These are phyloP conservation scores for Priocnemis perturbator DNA, from an alignment of 2,888 invertebrate genomes.

Conservation along the genomic window DNA sequence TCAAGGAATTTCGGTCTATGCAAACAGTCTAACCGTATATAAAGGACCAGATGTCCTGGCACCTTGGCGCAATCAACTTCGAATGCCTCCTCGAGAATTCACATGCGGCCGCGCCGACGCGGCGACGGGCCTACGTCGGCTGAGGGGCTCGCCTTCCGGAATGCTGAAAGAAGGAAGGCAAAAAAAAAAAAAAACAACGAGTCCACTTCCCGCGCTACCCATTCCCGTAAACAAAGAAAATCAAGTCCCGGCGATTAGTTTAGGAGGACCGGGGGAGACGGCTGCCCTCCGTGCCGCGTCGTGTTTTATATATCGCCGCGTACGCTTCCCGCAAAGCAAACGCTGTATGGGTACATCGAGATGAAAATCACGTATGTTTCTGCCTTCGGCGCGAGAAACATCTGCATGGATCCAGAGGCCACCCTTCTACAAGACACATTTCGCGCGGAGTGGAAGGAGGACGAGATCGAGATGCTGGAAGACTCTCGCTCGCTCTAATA, in stretches of 20 bases:
- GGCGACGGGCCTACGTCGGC: not conserved
- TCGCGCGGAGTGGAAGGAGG: conserved; percentile 6
- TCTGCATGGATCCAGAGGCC: conserved; percentile 21
- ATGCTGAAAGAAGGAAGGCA: not conserved
- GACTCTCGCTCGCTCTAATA: too few relatives aligned
- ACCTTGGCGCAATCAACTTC: conserved; percentile 57
- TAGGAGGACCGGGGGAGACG: not conserved
- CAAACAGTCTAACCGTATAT: conserved; percentile 48
- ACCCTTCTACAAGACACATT: conserved; percentile 8
- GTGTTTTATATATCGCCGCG: too few relatives aligned
- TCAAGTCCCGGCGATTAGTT: not conserved
- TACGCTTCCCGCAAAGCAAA: too few relatives aligned
- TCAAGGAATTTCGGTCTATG: conserved; percentile 52
- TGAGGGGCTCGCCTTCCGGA: not conserved
- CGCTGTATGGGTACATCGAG: conserved; percentile 15
- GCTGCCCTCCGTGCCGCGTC: too few relatives aligned
- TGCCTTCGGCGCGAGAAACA: conserved; percentile 30
- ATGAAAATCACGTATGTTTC: conserved; percentile 30
- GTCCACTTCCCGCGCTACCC: too few relatives aligned
- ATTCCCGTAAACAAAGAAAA: not conserved
- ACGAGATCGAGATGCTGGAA: too few relatives aligned
- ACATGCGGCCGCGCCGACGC: conserved; percentile 51
- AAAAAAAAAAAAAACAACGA: too few relatives aligned
- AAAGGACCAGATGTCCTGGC: conserved; percentile 57
- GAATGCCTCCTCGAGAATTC: conserved; percentile 51